Percentiles rank a stretch among this genome's conserved stretches.
phyloP scores from a whole-genome alignment of 2,113 vertebrate genomes.

The Mormyrus lacerda region DNA sequence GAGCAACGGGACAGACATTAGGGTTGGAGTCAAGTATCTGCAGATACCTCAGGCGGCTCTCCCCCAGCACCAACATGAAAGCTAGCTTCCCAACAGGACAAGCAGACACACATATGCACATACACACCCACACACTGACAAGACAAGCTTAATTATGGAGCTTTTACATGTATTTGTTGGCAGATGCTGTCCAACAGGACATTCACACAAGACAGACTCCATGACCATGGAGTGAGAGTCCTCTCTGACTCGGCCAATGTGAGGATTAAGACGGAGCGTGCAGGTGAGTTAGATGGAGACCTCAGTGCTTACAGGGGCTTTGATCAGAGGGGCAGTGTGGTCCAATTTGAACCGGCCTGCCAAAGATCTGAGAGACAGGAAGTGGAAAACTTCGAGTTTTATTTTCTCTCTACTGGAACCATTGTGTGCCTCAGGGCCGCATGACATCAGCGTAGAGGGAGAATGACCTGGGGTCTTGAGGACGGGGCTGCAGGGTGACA shows the following conservation, averaged over 20 bases:
- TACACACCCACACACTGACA: not conserved
- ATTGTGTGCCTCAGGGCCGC: not conserved
- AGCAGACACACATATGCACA: not conserved
- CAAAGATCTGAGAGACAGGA: not conserved
- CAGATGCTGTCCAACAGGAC: not conserved
- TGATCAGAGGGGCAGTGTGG: not conserved
- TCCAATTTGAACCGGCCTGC: not conserved
- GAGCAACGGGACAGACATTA: not conserved
- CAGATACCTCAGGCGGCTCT: not conserved
- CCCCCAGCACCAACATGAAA: not conserved
- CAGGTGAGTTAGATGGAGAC: not conserved
- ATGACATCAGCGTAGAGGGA: not conserved
- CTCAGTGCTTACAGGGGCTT: not conserved
- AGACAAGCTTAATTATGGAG: not conserved
- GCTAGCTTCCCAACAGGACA: not conserved
- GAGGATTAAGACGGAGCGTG: not conserved
- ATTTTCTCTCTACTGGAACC: not conserved
- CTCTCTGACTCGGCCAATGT: not conserved
- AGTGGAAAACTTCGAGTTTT: not conserved
- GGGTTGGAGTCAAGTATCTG: not conserved
- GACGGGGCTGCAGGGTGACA: not conserved
- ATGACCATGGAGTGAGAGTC: not conserved
- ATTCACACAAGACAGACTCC: not conserved
- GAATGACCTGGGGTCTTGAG: not conserved
- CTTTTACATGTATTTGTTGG: not conserved